Evolutionary conservation across 2,113 vertebrate genomes (phyloP), one percentile per base, ranked within the genome.

Genomic region (Panthera uncia): DNA sequence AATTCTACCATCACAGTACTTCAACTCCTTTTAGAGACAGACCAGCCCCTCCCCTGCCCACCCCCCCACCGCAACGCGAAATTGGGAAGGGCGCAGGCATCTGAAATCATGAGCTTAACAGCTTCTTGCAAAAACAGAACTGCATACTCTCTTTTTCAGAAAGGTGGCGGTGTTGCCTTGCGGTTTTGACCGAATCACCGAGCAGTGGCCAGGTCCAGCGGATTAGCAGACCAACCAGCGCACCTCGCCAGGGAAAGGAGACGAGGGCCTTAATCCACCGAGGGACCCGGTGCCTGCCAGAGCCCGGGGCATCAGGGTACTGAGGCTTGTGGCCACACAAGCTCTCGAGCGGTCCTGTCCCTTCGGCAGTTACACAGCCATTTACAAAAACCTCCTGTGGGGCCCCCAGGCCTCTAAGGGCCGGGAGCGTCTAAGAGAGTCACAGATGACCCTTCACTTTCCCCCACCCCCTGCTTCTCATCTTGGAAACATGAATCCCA

Each of bases 91-190:
- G 91, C 97, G 97, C 96, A 87, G 96, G 97, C 96, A 87, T 96
- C 96, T 94, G 96, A 98, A 97, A 98, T 45, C 45, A 45, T 91
- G 97, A 98, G 97, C 52, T 96, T 29, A 82, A 82, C 57, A 9
- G 94, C 74, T 96, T 82, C 84, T 23, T 10, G n/a, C 50, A 89
- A 76, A 98, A 98, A 73, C 65, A 66, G 55, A 82, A 92, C 87
- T 92, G 63, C 89, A 45, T 96, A 97, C 98, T 98, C 68, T 15
- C 76, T 97, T 98, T 94, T 95, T 99, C 99, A 99, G 99, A 98
- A 98, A 99, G 99, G 99, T 99, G 99, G 99, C 99, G 99, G 99
- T 99, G 98, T 99, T 99, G 99, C 98, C 98, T 99, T 98, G 98
- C 97, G 89, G 98, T 98, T 98, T 96, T 90, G 81, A 97, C 50